These are phyloP conservation scores for Hirudinaria manillensis DNA, from an alignment of 2,888 invertebrate species.

Conservation along the genomic window DNA sequence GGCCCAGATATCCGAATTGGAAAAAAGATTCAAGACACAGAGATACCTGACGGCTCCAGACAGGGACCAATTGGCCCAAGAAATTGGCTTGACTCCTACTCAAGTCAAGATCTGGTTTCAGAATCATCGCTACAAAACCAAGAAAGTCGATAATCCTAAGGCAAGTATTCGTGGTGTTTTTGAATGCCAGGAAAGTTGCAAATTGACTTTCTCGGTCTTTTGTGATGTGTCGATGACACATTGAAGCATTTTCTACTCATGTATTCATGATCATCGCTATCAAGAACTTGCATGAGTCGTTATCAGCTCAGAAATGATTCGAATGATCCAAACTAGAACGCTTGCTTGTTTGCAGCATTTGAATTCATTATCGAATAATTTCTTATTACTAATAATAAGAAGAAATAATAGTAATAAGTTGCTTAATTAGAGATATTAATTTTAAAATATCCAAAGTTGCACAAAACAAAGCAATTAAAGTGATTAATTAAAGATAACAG, in stretches of 20 bases:
- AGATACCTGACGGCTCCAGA: slow-evolving; percentile 36
- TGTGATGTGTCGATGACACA: neutral
- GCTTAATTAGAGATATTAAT: too few relatives aligned
- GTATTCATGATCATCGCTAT: too few relatives aligned
- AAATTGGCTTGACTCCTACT: slow-evolving; percentile 33
- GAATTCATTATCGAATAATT: too few relatives aligned
- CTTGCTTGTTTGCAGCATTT: too few relatives aligned
- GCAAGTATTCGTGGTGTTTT: neutral
- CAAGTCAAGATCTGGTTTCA: slow-evolving; percentile 35
- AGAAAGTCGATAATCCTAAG: slow-evolving; percentile 27
- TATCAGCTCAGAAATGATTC: too few relatives aligned
- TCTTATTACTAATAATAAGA: too few relatives aligned
- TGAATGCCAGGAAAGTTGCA: neutral
- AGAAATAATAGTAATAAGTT: too few relatives aligned
- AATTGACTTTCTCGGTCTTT: neutral
- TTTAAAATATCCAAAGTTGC: too few relatives aligned
- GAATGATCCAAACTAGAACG: too few relatives aligned
- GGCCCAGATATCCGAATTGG: slow-evolving; percentile 33
- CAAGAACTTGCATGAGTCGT: too few relatives aligned
- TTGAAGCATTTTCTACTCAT: neutral
- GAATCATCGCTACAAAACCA: slow-evolving; percentile 32
- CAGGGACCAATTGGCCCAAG: slow-evolving; percentile 34
- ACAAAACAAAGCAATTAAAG: too few relatives aligned
- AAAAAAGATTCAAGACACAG: slow-evolving; percentile 33
- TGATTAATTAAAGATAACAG: too few relatives aligned